These are phyloP conservation scores for Marcusenius ussheri DNA, from an alignment of 2,113 vertebrate species.

Conservation along the genomic window DNA sequence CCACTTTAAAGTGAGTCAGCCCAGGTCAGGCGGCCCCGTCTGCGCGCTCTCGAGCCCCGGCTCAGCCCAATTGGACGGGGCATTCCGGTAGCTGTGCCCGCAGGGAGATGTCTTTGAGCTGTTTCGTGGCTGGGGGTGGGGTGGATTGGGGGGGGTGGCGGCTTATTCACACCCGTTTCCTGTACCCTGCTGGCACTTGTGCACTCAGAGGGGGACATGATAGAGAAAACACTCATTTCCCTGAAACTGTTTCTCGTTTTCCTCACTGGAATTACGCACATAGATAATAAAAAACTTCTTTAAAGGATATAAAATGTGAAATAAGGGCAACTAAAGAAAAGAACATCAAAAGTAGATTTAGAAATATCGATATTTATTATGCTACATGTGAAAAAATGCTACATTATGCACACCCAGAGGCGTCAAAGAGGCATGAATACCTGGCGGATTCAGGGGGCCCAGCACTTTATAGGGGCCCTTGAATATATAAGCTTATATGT, in stretches of 20 bases:
- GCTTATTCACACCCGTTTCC: neutral
- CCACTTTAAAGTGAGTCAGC: conserved; percentile 55
- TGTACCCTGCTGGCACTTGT: neutral
- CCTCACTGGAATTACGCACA: neutral
- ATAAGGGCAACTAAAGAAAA: neutral
- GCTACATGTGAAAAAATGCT: neutral
- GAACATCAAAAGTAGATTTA: neutral
- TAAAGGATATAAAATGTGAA: neutral
- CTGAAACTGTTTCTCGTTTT: neutral
- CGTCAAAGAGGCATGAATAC: neutral
- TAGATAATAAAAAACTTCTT: neutral
- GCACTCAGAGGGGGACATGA: neutral
- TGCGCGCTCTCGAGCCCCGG: neutral
- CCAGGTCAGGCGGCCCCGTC: conserved; percentile 45
- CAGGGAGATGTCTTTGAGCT: neutral
- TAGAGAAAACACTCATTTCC: neutral
- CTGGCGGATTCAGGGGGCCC: neutral
- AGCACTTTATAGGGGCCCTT: neutral
- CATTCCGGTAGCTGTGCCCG: neutral
- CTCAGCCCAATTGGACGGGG: neutral
- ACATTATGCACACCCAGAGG: neutral
- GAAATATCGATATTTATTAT: neutral
- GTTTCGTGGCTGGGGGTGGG: neutral
- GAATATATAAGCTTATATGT: neutral
- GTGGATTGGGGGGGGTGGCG: neutral